Base-by-base conservation (phyloP, 2,797 vertebrate genomes). In the Parauchenoglanis ngamensis region DNA sequence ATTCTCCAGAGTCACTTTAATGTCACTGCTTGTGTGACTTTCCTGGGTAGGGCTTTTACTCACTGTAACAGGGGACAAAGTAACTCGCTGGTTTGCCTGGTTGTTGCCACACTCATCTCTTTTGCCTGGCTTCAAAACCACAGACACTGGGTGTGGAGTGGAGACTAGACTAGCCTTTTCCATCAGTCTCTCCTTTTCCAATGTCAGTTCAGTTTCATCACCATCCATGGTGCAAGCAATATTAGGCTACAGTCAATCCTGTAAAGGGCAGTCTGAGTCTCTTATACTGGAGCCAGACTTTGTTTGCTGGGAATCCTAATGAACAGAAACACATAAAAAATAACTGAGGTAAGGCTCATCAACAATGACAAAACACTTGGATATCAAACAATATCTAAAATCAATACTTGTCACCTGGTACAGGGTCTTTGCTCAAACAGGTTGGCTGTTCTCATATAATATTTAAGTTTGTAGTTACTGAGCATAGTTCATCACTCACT, bases 1-100 rank as follows among this genome's bases (percentile, higher is more conserved):
- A 90, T 98, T 99, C 92, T 99, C 98, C 8, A 99, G 93, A 6
- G 95, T 96, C 76, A 98, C 97, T 0, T 93, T 96, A 81, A 97
- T 94, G 96, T 57, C 94, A 90, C 96, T 84, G 93, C 94, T 80
- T 96, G 94, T 89, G 95, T 92, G 54, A 95, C 0, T 67, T 54
- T 84, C 88, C 77, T 87, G 88, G n/a, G 70, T 86, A 1, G 86
- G 67, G n/a, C 67, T 79, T 68, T 89, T 83, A 25, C 85, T 89
- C 54, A 75, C 44, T 89, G 87, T 92, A 40, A 79, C 80, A n/a
- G 81, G 70, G 40, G 87, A 49, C 12, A 85, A 90, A 11, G 67
- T 77, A 79, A 90, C 91, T 35, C 88, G 86, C 52, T 94, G 94
- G 85, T 94, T 94, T 81, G 94, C 94, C 84, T 95, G 95, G 90